phyloP scores from a whole-genome alignment of 1,140 invertebrate genomes.

The Arion vulgaris region DNA sequence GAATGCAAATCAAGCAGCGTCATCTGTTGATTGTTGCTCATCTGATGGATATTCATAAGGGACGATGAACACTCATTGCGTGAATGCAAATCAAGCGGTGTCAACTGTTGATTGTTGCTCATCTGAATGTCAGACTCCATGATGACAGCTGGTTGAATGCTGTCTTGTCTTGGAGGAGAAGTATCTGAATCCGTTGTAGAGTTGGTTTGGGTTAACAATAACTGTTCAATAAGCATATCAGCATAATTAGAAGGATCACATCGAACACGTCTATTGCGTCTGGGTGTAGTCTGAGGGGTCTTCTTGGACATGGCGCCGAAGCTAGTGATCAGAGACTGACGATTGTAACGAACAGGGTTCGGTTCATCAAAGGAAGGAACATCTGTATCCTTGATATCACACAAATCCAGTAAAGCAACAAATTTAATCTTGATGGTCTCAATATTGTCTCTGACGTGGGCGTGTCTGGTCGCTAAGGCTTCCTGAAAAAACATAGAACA shows the following conservation, averaged over 20 bases:
- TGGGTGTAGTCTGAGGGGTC: neutral
- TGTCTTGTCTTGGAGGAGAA: neutral
- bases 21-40: neutral
- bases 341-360: neutral
- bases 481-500: constrained; percentile 1
- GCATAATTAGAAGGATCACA: neutral
- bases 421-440: constrained; percentile 10
- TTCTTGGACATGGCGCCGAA: constrained; percentile 22
- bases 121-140: neutral
- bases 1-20: neutral
- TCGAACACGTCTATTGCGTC: neutral
- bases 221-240: constrained; percentile 7
- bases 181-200: neutral
- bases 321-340: constrained; percentile 16
- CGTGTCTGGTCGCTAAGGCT: neutral
- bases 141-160: too few relatives aligned
- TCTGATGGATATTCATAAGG: too few relatives aligned
- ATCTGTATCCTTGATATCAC: constrained; percentile 26
- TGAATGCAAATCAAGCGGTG: neutral
- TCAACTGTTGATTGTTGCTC: neutral
- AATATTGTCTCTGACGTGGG: neutral
- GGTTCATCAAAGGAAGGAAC: constrained; percentile 9
- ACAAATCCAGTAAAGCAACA: constrained; percentile 1
- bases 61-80: too few relatives aligned
- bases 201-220: neutral